Evolutionary conservation across 2,888 invertebrate genomes (phyloP), one percentile per base, ranked within the genome.

Genomic region (Oxycera nigricornis): DNA sequence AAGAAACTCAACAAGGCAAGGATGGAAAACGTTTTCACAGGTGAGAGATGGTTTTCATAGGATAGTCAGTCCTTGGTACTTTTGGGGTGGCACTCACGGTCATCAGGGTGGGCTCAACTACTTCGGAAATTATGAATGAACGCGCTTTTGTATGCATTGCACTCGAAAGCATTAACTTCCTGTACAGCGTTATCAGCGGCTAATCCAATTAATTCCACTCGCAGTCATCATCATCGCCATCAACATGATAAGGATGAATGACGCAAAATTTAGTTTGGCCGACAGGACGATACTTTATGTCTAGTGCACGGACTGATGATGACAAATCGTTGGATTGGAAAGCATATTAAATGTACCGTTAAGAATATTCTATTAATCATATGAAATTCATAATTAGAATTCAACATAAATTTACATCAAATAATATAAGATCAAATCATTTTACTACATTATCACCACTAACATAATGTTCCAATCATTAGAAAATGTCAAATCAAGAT

Each of bases 151-250:
- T 74, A 72, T 74, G 74, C 74, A 74, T 57, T 74, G 55, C 74
- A 74, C 74, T 74, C 72, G 59, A 74, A 72, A 72, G 62, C 74
- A 68, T 70, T 57, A 59, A 24, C 61, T 72, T 74, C 55, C 61
- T 61, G 62, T 62, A 62, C 61, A 72, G 41, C 50, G 68, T 70
- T 74, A 74, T 68, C 62, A 74, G 68, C 62, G 62, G 31, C 70
- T 74, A 72, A 74, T 74, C 62, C 52, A 74, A 74, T 74, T 74
- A 74, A 74, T 74, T 59, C 72, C 28, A 70, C 41, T 74, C 61
- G 39, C 30, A 68, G 46, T 70, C 39, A 41, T 62, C 65, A 65
- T 65, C 41, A 24, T 65, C 65, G 24, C 7, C 20, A 57, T 24
- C 24, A 39, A 14, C 39, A 39, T 55, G 3, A 55, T 55, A 11